Percentiles rank a stretch among this genome's conserved stretches.
phyloP scores from a whole-genome alignment of 2,888 invertebrate species.

The Eristalinus sepulchralis region DNA sequence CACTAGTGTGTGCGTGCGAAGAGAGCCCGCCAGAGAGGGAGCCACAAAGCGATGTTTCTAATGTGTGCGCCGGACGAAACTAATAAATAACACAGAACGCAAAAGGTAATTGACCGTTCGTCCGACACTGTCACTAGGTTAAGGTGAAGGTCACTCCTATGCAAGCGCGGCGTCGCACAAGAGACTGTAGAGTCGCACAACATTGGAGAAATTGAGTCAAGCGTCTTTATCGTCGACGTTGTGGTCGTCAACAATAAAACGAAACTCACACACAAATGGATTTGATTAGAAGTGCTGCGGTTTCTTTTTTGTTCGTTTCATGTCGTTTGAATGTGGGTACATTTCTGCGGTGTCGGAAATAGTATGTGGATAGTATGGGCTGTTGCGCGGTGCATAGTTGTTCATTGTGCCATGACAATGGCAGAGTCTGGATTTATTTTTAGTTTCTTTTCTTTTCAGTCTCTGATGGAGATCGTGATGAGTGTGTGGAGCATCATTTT shows the following conservation, averaged over 20 bases:
- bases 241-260: not conserved
- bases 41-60: slow-evolving; percentile 8
- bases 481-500: not conserved
- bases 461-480: not conserved
- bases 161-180: slow-evolving; percentile 39
- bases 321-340: not conserved
- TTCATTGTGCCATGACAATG: not conserved
- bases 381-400: not conserved
- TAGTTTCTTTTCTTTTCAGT: not conserved
- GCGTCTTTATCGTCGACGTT: slow-evolving; percentile 7
- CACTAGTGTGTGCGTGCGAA: slow-evolving; percentile 14
- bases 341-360: slow-evolving; percentile 12
- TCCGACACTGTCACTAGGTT: slow-evolving; percentile 81
- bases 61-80: slow-evolving; percentile 50
- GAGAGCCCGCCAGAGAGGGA: not conserved
- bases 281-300: not conserved
- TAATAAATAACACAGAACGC: slow-evolving; percentile 51
- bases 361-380: slow-evolving; percentile 9
- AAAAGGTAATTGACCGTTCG: slow-evolving; percentile 81
- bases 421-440: not conserved
- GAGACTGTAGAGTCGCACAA: slow-evolving; percentile 29
- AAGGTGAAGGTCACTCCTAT: slow-evolving; percentile 81
- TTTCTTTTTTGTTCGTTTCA: not conserved
- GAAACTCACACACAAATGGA: not conserved
- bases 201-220: slow-evolving; percentile 33